Conservation (phyloP, 1,140 invertebrate genomes). For the Micrasema minimum region DNA sequence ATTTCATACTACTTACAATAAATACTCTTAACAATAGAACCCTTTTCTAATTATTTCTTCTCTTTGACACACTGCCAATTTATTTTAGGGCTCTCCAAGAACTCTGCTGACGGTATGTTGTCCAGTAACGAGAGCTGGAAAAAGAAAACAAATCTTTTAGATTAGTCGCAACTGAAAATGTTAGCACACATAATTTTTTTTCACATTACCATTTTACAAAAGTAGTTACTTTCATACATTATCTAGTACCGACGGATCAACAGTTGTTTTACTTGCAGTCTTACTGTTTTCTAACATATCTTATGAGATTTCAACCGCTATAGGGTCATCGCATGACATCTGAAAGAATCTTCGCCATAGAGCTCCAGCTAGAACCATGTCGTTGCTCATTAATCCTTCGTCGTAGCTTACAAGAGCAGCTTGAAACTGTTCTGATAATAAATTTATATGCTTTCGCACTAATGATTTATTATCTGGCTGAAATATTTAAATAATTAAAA, state of each 20-base stretch:
- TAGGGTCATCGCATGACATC: conserved; percentile 70
- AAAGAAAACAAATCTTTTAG: too few species aligned
- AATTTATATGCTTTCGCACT: conserved; percentile 69
- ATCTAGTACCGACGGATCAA: too few species aligned
- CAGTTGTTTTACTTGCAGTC: too few species aligned
- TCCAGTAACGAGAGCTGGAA: conserved; percentile 55
- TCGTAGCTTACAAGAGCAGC: conserved; percentile 88
- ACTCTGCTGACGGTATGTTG: conserved; percentile 58
- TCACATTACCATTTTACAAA: too few species aligned
- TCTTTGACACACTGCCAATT: conserved; percentile 57
- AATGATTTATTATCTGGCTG: conserved; percentile 69
- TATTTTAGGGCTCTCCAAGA: conserved; percentile 59
- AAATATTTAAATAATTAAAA: conserved; percentile 15
- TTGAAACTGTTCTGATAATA: conserved; percentile 81
- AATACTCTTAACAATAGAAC: conserved; percentile 20
- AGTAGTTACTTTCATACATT: too few species aligned
- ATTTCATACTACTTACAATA: conserved; percentile 33
- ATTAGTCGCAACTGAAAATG: too few species aligned
- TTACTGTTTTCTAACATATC: conserved; percentile 79
- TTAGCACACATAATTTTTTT: too few species aligned
- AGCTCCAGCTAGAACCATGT: conserved; percentile 79
- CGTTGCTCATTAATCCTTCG: conserved; percentile 75
- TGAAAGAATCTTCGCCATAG: conserved; percentile 86
- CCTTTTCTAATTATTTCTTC: conserved; percentile 3
- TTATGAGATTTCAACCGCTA: conserved; percentile 74